phyloP scores from a whole-genome alignment of 1,140 invertebrate species.

The Vollenhovia emeryi region DNA sequence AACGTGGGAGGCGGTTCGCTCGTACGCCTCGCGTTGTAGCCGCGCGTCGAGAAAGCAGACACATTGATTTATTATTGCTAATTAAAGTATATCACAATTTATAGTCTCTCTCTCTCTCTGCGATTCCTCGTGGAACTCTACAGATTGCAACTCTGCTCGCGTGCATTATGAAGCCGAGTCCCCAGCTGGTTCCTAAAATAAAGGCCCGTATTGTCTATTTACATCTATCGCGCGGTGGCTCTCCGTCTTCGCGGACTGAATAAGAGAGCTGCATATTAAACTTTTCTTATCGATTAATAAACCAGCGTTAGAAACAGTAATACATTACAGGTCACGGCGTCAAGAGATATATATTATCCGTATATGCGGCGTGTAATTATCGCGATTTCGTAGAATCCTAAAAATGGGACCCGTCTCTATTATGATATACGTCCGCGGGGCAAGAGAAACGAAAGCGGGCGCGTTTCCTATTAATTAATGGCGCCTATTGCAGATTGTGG shows the following conservation, averaged over 20 bases:
- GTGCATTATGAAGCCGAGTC: constrained; percentile 9
- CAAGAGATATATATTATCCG: too few species aligned
- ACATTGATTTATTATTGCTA: not conserved
- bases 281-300: constrained; percentile 1
- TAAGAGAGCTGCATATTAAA: not conserved
- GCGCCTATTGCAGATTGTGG: not conserved
- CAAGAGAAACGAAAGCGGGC: not conserved
- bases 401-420: constrained; percentile 8
- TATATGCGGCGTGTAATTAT: constrained; percentile 11
- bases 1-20: not conserved
- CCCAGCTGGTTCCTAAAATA: constrained; percentile 43
- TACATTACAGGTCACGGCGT: not conserved
- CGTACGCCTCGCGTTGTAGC: not conserved
- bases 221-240: constrained; percentile 19
- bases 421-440: not conserved
- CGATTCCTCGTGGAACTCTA: not conserved
- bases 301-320: not conserved
- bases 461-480: constrained; percentile 37
- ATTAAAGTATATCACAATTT: not conserved
- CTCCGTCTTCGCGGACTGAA: not conserved
- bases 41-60: not conserved
- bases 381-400: not conserved
- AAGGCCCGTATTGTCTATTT: constrained; percentile 53
- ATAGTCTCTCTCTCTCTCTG: not conserved
- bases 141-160: not conserved